phyloP scores from a whole-genome alignment of 2,113 vertebrate species.

The Tricholaema leucomelas region DNA sequence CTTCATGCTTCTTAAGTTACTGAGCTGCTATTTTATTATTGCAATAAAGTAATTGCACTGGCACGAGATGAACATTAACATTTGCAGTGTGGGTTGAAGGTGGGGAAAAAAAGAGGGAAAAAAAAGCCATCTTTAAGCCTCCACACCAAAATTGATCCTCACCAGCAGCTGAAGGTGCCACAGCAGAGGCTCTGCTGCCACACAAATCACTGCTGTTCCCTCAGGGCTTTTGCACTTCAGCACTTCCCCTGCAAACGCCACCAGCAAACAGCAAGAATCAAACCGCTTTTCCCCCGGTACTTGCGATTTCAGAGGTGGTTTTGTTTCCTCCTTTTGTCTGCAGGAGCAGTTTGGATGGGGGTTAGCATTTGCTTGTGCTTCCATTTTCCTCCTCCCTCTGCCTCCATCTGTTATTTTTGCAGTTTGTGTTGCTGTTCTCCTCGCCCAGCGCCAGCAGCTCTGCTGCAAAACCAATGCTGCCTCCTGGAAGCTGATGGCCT shows the following conservation, averaged over 20 bases:
- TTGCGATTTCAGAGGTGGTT: neutral
- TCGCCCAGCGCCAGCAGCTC: slow-evolving; percentile 8
- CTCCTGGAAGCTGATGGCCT: neutral
- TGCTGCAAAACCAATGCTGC: neutral
- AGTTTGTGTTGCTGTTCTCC: slow-evolving; percentile 23
- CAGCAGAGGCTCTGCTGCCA: neutral
- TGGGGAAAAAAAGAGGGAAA: no score
- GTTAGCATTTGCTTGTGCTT: slow-evolving; percentile 57
- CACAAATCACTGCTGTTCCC: neutral
- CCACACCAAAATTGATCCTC: neutral
- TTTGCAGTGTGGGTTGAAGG: neutral
- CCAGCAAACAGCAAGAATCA: neutral
- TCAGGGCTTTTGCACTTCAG: neutral
- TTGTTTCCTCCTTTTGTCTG: slow-evolving; percentile 46
- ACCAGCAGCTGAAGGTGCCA: neutral
- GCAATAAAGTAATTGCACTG: neutral
- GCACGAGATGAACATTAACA: neutral
- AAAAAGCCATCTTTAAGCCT: neutral
- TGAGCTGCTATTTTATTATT: neutral
- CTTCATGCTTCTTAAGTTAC: neutral
- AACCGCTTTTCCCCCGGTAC: neutral
- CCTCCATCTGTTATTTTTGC: slow-evolving; percentile 58
- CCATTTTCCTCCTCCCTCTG: slow-evolving; percentile 37
- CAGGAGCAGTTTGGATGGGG: slow-evolving; percentile 42
- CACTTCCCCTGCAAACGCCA: neutral